Base-by-base conservation (phyloP, 1,140 invertebrate genomes). In the Oncopodura yosiiana region DNA sequence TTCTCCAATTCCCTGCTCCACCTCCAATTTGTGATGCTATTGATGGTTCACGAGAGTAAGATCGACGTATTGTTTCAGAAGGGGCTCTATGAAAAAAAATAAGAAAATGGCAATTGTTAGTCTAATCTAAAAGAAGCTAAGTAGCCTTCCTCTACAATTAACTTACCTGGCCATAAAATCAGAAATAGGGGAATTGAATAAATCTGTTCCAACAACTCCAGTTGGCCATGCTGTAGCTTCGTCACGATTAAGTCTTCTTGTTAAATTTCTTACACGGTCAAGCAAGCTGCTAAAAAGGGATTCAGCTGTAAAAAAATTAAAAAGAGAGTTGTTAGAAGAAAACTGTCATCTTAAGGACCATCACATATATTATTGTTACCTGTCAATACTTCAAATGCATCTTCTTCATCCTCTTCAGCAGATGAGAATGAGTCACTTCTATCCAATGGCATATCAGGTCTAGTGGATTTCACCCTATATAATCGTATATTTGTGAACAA, bases 331-430 rank as follows among this genome's bases (percentile, higher is more conserved):
- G n/a, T n/a, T n/a, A n/a, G n/a, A n/a, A n/a, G n/a, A n/a, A n/a
- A n/a, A n/a, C n/a, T n/a, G n/a, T n/a, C n/a, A n/a, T n/a, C n/a
- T n/a, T n/a, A n/a, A n/a, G n/a, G n/a, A n/a, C n/a, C n/a, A n/a
- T n/a, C n/a, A n/a, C n/a, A n/a, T n/a, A n/a, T n/a, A n/a, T n/a
- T n/a, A n/a, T n/a, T n/a, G n/a, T n/a, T n/a, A n/a, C n/a, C n/a
- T n/a, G 88, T 91, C 38, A 91, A 74, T 53, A 89, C 78, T 67
- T 91, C 86, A 75, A 92, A 91, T 56, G 85, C 86, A 68, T 90
- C 87, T 56, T 87, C 85, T 18, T 69, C 68, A 42, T 69, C 68
- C 38, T 68, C 66, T 66, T 89, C 87, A 36, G 85, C 86, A 11
- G 86, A 89, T 64, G 85, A 87, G 34, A 88, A 76, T 49, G 86